A percentile compares a stretch with the other conserved stretches of the same genome.
These are phyloP conservation scores for Calidris pugnax DNA, from an alignment of 2,113 vertebrate genomes.

Conservation along the genomic window DNA sequence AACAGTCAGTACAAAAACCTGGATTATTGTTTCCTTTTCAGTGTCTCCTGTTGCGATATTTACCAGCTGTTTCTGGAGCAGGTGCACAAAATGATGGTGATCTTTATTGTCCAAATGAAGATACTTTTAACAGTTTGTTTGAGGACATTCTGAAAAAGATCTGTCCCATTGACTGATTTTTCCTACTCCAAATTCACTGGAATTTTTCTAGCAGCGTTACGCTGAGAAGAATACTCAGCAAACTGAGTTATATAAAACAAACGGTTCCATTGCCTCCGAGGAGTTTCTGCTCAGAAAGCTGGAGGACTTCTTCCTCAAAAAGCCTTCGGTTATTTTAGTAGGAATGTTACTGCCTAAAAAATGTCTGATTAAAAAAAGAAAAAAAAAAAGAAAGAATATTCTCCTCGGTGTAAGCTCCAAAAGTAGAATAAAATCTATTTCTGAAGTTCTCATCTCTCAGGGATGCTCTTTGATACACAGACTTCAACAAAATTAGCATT, in stretches of 20 bases:
- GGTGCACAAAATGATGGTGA: not conserved
- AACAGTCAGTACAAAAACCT: not conserved
- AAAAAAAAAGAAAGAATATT: not conserved
- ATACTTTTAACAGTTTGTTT: not conserved
- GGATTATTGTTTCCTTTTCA: not conserved
- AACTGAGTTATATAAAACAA: not conserved
- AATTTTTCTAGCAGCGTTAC: not conserved
- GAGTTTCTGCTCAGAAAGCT: not conserved
- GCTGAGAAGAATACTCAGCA: not conserved
- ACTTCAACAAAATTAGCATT: not conserved
- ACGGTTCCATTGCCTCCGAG: not conserved
- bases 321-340: not conserved
- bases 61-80: not conserved
- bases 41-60: not conserved
- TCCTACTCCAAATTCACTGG: not conserved
- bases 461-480: not conserved
- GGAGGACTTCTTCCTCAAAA: not conserved
- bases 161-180: not conserved
- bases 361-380: not conserved
- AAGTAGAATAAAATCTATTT: not conserved
- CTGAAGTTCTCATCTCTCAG: not conserved
- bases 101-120: not conserved
- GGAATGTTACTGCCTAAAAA: not conserved
- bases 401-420: not conserved
- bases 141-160: not conserved